These are phyloP conservation scores for Scrobipalpa atriplicella DNA, from an alignment of 2,888 invertebrate genomes.

Conservation along the genomic window DNA sequence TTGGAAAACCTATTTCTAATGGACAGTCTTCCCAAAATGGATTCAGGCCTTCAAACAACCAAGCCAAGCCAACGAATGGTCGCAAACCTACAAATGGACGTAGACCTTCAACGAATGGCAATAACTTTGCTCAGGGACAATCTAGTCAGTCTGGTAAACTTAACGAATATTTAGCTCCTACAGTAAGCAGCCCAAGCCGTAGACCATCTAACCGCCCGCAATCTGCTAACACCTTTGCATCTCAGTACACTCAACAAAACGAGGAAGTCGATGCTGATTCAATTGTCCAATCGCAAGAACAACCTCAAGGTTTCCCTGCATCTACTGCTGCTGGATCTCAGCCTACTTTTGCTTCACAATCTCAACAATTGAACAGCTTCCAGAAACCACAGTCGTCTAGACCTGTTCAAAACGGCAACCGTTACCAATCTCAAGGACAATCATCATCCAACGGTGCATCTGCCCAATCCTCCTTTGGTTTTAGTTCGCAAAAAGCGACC, in stretches of 20 bases:
- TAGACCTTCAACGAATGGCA: constrained; percentile 35
- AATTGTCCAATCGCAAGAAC: constrained; percentile 31
- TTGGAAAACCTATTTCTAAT: constrained; percentile 34
- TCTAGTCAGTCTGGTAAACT: constrained; percentile 39
- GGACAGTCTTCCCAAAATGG: constrained; percentile 24
- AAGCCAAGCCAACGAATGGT: constrained; percentile 7
- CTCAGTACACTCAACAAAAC: constrained; percentile 35
- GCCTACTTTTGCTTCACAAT: constrained; percentile 33
- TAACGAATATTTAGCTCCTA: constrained; percentile 52
- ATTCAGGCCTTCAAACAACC: constrained; percentile 23
- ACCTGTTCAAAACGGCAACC: constrained; percentile 28
- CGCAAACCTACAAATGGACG: constrained; percentile 13
- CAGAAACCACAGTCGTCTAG: constrained; percentile 33
- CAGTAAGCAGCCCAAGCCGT: constrained; percentile 35
- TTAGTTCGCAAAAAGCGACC: constrained; percentile 44
- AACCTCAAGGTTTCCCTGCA: constrained; percentile 27
- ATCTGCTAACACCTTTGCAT: constrained; percentile 28
- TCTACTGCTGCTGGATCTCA: constrained; percentile 21
- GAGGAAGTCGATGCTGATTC: constrained; percentile 22
- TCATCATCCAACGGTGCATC: constrained; percentile 31
- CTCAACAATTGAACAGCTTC: constrained; percentile 34
- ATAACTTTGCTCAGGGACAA: constrained; percentile 39
- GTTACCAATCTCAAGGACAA: constrained; percentile 29
- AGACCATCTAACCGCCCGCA: constrained; percentile 29
- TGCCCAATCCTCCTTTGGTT: constrained; percentile 36